A percentile compares a stretch with the other conserved stretches of the same genome.
phyloP scores from a whole-genome alignment of 2,888 invertebrate species.

The Hoplodrina ambigua region DNA sequence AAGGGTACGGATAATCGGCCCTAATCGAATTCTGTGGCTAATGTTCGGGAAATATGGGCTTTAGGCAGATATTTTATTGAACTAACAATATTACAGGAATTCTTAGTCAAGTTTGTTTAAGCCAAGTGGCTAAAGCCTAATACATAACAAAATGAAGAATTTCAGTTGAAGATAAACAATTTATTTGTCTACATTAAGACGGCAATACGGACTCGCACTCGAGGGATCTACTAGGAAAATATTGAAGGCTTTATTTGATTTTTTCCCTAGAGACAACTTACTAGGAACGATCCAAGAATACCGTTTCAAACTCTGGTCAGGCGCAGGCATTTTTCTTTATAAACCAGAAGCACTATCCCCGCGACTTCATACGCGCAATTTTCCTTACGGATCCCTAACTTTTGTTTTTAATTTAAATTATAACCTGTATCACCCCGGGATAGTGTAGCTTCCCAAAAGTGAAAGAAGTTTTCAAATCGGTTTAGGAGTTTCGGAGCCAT shows the following conservation, averaged over 20 bases:
- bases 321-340: neutral
- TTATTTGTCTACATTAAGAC: neutral
- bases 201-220: neutral
- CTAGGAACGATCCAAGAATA: too few species aligned
- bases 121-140: neutral
- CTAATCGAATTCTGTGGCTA: slow-evolving; percentile 57
- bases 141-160: neutral
- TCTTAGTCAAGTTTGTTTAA: slow-evolving; percentile 5
- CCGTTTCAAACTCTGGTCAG: neutral
- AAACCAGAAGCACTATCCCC: neutral
- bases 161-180: neutral
- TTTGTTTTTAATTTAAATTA: too few species aligned
- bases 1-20: slow-evolving; percentile 51
- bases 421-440: too few species aligned
- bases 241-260: neutral
- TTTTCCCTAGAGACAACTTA: neutral
- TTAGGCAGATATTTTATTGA: slow-evolving; percentile 38
- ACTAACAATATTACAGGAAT: slow-evolving; percentile 25
- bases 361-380: too few species aligned
- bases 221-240: neutral
- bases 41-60: slow-evolving; percentile 38
- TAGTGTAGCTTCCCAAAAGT: too few species aligned
- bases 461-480: too few species aligned
- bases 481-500: too few species aligned
- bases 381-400: too few species aligned